Base-by-base conservation (phyloP, 2,113 vertebrate genomes). In the Romanogobio albipinnatus region DNA sequence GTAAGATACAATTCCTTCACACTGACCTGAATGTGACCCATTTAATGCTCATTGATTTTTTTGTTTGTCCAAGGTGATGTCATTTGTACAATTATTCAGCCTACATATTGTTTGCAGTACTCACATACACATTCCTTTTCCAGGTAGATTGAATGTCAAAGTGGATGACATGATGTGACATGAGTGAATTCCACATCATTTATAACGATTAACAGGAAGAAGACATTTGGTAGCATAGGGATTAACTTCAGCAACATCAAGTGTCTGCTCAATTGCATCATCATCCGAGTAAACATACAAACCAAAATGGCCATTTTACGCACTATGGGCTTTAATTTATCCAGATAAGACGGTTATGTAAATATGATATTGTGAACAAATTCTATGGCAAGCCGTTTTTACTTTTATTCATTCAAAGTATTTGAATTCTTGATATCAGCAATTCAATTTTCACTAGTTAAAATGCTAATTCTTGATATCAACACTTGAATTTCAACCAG, bases 211-310 rank as follows among this genome's bases (percentile, higher is more conserved):
- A 26, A 64, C 7, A 29, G 71, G 56, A 82, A 83, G 15, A 86
- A 45, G 71, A 33, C 61, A 66, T 76, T 84, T 86, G 78, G 29
- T 77, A 15, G 51, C 75, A 75, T 29, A 81, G 26, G 59, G 84
- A 86, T 88, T 77, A 84, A 77, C 77, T 78, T 45, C 47, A 73
- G 56, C 64, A 76, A 58, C 71, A 86, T 84, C 62, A 45, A 26
- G 24, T 75, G 56, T 85, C 81, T 70, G 79, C 39, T 61, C 36
- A 76, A 49, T 78, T 86, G 85, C 82, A 10, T 88, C 82, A 86
- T 56, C 15, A 81, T 66, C 82, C 22, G 29, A 75, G 39, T 81
- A 76, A 76, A 84, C 81, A 74, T 47, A 53, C 11, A 66, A 82
- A 83, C 13, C 36, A 64, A 73, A 15, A 43, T 59, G 76, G 64